A percentile compares a stretch with the other conserved stretches of the same genome.
phyloP scores from a whole-genome alignment of 2,888 invertebrate species.

The Masnerella sp. region DNA sequence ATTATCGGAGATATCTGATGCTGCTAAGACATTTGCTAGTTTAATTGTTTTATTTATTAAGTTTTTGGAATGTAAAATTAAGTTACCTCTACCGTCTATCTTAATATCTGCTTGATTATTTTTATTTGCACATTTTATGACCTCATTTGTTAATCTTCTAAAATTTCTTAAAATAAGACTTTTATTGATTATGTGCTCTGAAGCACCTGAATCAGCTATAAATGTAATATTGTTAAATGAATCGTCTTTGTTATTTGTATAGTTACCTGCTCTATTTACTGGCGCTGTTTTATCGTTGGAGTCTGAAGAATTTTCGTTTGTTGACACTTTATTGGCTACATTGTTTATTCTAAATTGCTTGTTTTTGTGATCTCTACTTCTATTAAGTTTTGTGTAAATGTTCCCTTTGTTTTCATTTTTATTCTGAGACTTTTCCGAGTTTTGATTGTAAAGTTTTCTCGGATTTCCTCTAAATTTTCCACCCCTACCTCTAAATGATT shows the following conservation, averaged over 20 bases:
- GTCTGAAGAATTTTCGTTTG: background rate
- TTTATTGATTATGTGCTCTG: background rate
- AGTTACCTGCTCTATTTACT: no score
- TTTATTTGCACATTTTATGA: background rate
- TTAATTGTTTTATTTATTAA: background rate
- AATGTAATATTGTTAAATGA: background rate
- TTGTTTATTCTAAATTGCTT: no score
- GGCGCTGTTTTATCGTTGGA: no score
- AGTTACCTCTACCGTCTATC: no score
- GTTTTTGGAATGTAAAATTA: background rate
- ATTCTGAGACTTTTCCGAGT: no score
- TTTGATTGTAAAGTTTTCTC: background rate
- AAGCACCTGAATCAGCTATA: conserved; percentile 3
- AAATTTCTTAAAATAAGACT: background rate
- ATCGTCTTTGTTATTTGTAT: background rate
- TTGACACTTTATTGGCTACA: background rate
- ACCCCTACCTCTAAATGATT: background rate
- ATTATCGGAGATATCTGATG: conserved; percentile 16
- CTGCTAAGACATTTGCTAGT: conserved; percentile 7
- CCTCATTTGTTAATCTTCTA: background rate
- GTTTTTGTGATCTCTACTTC: background rate
- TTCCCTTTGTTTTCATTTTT: background rate
- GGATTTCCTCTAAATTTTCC: background rate
- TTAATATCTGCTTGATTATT: no score
- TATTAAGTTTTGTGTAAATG: background rate